phyloP scores from a whole-genome alignment of 2,797 vertebrate genomes.

The Acestrorhynchus altus region DNA sequence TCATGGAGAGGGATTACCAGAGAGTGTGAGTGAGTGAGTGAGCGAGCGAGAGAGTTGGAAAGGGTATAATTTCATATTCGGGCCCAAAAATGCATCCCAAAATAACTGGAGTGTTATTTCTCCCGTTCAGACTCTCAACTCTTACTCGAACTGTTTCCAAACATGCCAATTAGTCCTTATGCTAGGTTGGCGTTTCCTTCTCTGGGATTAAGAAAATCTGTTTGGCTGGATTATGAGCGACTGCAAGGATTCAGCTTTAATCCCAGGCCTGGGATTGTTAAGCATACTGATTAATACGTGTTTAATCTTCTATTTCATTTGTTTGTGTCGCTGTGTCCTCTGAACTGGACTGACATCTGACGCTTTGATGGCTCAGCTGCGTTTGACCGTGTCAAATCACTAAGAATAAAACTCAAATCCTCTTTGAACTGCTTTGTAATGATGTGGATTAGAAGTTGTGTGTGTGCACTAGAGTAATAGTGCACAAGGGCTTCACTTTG shows the following conservation, averaged over 20 bases:
- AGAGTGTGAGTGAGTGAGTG: background rate
- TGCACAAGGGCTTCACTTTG: background rate
- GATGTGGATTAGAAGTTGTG: background rate
- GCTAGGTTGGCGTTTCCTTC: slow-evolving; percentile 56
- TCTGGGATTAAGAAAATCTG: slow-evolving; percentile 55
- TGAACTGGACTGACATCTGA: slow-evolving; percentile 4
- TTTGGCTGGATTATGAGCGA: slow-evolving; percentile 69
- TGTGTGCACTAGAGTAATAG: background rate
- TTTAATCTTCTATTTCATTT: slow-evolving; percentile 55
- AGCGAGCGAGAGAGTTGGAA: background rate
- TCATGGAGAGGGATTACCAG: slow-evolving; percentile 9
- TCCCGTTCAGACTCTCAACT: slow-evolving; percentile 16
- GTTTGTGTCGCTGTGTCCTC: slow-evolving; percentile 25
- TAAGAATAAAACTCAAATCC: background rate
- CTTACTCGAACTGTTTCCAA: slow-evolving; percentile 63
- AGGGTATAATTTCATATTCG: background rate
- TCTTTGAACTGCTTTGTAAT: background rate
- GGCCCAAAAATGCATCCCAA: slow-evolving; percentile 16
- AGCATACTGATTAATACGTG: slow-evolving; percentile 57
- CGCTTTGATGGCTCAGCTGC: background rate
- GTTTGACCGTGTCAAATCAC: background rate
- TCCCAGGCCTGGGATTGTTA: slow-evolving; percentile 66
- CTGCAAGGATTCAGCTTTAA: slow-evolving; percentile 69
- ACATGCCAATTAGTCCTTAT: slow-evolving; percentile 62
- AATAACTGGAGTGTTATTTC: slow-evolving; percentile 19